These are phyloP conservation scores for Chionodraco myersi DNA, from an alignment of 2,113 vertebrate species.

Conservation along the genomic window DNA sequence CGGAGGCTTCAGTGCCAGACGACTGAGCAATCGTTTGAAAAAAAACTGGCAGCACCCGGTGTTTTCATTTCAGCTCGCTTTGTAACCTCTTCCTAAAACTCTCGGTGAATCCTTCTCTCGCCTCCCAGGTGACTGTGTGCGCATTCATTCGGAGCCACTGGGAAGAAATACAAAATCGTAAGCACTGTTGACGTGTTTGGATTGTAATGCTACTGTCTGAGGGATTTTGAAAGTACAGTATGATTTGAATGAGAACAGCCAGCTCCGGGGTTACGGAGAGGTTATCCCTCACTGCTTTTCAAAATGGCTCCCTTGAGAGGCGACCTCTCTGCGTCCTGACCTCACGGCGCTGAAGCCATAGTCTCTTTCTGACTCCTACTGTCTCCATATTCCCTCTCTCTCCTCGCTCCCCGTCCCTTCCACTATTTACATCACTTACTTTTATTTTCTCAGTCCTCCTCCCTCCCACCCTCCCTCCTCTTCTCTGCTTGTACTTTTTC, in stretches of 20 bases:
- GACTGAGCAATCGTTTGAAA: constrained; percentile 72
- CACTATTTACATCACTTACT: constrained; percentile 63
- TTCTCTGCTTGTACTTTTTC: constrained; percentile 46
- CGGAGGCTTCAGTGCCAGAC: constrained; percentile 58
- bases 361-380: constrained; percentile 47
- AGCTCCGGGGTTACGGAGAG: constrained; percentile 54
- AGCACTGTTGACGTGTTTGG: constrained; percentile 39
- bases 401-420: constrained; percentile 16
- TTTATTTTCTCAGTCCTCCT: constrained; percentile 55
- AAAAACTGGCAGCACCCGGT: constrained; percentile 61
- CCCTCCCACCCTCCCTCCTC: constrained; percentile 27
- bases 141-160: constrained; percentile 24
- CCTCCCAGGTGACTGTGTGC: constrained; percentile 10
- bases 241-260: constrained; percentile 42
- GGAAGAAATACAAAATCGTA: constrained; percentile 28
- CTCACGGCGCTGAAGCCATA: constrained; percentile 43
- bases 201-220: constrained; percentile 64
- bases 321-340: constrained; percentile 56
- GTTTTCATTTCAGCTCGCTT: constrained; percentile 64
- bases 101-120: constrained; percentile 5
- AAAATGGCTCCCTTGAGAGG: constrained; percentile 58
- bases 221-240: constrained; percentile 63
- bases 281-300: constrained; percentile 55
- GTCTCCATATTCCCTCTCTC: constrained; percentile 40
- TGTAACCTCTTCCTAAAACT: constrained; percentile 67